Evolutionary conservation across 2,797 vertebrate species (phyloP), one percentile per base, ranked within the genome.

Genomic region (Acropternis orthonyx): DNA sequence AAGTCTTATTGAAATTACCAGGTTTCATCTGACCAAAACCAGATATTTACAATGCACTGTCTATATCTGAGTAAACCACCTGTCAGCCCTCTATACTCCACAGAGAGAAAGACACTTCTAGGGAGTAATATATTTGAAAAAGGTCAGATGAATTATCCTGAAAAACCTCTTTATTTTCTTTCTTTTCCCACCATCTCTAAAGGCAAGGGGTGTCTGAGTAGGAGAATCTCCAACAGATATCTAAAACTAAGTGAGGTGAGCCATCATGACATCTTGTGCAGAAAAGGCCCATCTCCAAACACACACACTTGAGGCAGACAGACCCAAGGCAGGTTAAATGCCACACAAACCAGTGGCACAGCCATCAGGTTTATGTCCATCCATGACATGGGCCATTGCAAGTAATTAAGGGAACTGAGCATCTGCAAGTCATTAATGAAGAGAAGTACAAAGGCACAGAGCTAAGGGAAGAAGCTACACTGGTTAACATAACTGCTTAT

Each of bases 161-260:
- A 8, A 89, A 80, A 68, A 34, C 19, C n/a, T 67, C 0, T 0
- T 24, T 0, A 4, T 69, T 37, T 58, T 63, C 7, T 56, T 0
- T 22, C 28, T 43, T 55, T 52, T 9, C 51, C 49, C 18, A 56
- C 4, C 4, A 28, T 21, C 27, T 79, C 65, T 78, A 56, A 63
- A 56, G 54, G 14, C 14, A 9, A 81, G 6, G 7, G 21, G 14
- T 39, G 14, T 44, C 32, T 49, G 14, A 85, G 63, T 2, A 1
- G 14, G 21, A 65, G 6, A 52, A n/a, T 18, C 43, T 48, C 56
- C 16, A 61, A 6, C 1, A 72, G 23, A 24, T 14, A 32, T 12
- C 26, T 56, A 26, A 37, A 79, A 17, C 6, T 2, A 49, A 26
- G 3, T 32, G 46, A 89, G 24, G 5, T 55, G 49, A 51, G 10